Percentiles rank a stretch among this genome's conserved stretches.
These are phyloP conservation scores for Digitonthophagus gazella DNA, from an alignment of 2,888 invertebrate species.

Conservation along the genomic window DNA sequence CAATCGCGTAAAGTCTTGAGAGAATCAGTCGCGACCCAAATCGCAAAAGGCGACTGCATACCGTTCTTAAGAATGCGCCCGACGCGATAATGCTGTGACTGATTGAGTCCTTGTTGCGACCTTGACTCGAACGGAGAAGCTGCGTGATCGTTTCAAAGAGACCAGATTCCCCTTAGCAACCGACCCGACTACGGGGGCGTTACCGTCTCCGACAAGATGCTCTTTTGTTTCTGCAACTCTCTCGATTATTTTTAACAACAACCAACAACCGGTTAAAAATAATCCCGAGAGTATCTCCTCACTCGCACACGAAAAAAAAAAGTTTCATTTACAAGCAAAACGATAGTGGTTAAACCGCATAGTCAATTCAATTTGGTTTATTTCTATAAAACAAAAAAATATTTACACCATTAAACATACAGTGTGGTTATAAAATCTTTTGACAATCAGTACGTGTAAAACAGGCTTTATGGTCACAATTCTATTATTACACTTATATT, in stretches of 20 bases:
- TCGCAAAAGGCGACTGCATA: slow-evolving; percentile 14
- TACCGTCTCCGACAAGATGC: slow-evolving; percentile 4
- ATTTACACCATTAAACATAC: no score
- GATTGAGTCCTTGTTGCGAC: slow-evolving; percentile 36
- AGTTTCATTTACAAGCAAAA: no score
- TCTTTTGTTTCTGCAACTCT: not conserved
- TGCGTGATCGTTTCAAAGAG: slow-evolving; percentile 24
- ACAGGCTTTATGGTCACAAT: no score
- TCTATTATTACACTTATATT: no score
- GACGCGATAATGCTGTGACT: slow-evolving; percentile 12
- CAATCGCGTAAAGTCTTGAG: not conserved
- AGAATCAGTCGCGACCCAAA: slow-evolving; percentile 10
- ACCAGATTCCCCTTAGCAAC: slow-evolving; percentile 26
- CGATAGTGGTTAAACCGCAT: no score
- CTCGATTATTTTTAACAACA: not conserved
- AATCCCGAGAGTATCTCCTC: no score
- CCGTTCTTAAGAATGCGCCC: slow-evolving; percentile 27
- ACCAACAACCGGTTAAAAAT: not conserved
- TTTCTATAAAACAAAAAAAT: no score
- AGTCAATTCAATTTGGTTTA: no score
- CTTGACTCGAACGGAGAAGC: slow-evolving; percentile 33
- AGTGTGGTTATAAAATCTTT: no score
- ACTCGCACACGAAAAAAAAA: no score
- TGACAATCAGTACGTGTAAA: no score
- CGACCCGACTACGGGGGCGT: slow-evolving; percentile 22